Evolutionary conservation across 2,113 vertebrate species (phyloP), one percentile per base, ranked within the genome.

Genomic region (Eolophus roseicapilla): DNA sequence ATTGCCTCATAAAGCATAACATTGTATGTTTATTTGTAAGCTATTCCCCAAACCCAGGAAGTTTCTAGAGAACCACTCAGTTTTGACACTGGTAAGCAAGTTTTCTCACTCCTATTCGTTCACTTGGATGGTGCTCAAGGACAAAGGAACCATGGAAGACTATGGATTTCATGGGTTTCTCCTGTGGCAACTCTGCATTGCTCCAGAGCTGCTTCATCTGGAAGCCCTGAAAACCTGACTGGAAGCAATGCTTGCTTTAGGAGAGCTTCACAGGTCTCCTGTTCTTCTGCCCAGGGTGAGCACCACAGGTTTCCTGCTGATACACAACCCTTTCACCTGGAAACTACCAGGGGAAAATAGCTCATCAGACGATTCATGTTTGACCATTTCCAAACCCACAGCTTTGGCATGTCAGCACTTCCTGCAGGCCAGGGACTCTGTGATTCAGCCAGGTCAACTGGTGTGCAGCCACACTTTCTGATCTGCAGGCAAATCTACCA

Each of bases 141-240:
- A 24, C 64, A 2, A 18, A 53, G 25, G 44, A 88, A 7, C 13
- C 18, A 28, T 0, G 0, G 9, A 5, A 6, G 39, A 35, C 10
- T 33, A 21, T 37, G 49, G 16, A 50, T 86, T 78, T 91, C 28
- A 23, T 0, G 1, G 17, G 7, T 88, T 82, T 69, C 68, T 88
- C 63, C 3, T 35, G 8, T 23, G 11, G 4, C 31, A 90, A 9
- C 16, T 78, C 33, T 25, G 23, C 25, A 4, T 46, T 71, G 55
- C 55, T 74, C 8, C 4, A 28, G 43, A 44, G 15, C 39, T 92
- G 24, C 27, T 8, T 37, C 5, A 0, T 53, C 67, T 68, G 27
- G 25, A 80, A 90, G 52, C 33, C 41, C 65, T 35, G 57, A 79
- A 62, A 62, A 44, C 20, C 46, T 41, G 31, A 13, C 52, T 82